phyloP scores from a whole-genome alignment of 2,797 vertebrate genomes.

The Esox lucius region DNA sequence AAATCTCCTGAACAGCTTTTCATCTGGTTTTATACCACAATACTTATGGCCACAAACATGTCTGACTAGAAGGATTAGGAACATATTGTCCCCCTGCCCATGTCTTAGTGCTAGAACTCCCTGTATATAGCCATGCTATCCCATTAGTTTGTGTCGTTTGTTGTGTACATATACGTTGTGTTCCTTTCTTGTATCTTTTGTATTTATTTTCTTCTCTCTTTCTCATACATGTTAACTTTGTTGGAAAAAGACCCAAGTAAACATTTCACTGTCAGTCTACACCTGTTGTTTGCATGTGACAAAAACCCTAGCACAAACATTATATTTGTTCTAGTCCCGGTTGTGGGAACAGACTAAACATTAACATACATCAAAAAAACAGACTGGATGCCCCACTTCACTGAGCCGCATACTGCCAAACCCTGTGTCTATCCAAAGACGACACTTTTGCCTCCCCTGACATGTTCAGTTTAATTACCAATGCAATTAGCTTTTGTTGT shows the following conservation, averaged over 20 bases:
- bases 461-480: neutral
- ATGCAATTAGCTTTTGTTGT: constrained; percentile 9
- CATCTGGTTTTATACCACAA: constrained; percentile 20
- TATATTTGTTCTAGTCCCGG: neutral
- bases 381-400: neutral
- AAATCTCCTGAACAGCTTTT: constrained; percentile 27
- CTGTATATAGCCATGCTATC: no score
- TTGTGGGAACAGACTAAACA: neutral
- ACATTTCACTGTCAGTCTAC: no score
- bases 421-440: neutral
- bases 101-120: no score
- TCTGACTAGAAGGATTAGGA: constrained; percentile 17
- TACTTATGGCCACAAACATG: constrained; percentile 23
- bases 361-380: neutral
- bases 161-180: no score
- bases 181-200: no score
- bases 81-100: neutral
- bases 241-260: no score
- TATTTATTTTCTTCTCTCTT: no score
- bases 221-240: no score
- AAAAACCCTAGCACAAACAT: no score
- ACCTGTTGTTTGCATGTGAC: no score
- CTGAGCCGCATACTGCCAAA: neutral
- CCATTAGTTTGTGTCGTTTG: no score
- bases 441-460: neutral